Conservation (phyloP, 2,113 vertebrate species). For the Sialia sialis region DNA sequence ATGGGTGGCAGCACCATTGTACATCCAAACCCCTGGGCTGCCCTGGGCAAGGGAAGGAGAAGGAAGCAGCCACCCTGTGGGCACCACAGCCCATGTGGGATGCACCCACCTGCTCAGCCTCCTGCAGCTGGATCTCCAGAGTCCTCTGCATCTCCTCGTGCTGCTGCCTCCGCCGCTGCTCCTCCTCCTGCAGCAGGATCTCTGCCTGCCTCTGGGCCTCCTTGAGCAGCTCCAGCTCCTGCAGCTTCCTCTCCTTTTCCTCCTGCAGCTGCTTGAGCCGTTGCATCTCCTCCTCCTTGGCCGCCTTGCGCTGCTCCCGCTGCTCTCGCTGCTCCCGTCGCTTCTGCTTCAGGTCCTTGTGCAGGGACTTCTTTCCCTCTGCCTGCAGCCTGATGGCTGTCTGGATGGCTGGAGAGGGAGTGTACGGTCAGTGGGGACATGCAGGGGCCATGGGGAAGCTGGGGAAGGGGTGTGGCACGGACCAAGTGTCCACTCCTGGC, state of each 20-base stretch:
- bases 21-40: neutral
- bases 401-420: slow-evolving; percentile 82
- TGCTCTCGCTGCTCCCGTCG: slow-evolving; percentile 88
- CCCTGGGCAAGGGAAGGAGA: neutral
- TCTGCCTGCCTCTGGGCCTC: slow-evolving; percentile 89
- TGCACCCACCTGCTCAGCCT: slow-evolving; percentile 85
- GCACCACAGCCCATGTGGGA: accelerated
- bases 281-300: slow-evolving; percentile 88
- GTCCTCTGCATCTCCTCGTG: slow-evolving; percentile 87
- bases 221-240: slow-evolving; percentile 89
- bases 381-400: slow-evolving; percentile 86
- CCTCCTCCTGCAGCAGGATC: slow-evolving; percentile 84
- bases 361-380: slow-evolving; percentile 87
- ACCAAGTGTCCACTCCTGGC: slow-evolving; percentile 95
- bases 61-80: accelerated
- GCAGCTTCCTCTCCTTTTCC: slow-evolving; percentile 88
- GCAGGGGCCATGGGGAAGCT: accelerated
- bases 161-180: slow-evolving; percentile 84
- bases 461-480: neutral
- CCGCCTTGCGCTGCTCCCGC: slow-evolving; percentile 78
- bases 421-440: neutral
- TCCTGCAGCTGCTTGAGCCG: slow-evolving; percentile 88
- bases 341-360: slow-evolving; percentile 91
- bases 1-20: neutral
- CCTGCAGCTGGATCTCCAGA: slow-evolving; percentile 84